These are phyloP conservation scores for Abscondita cerata DNA, from an alignment of 2,888 invertebrate genomes.

Conservation along the genomic window DNA sequence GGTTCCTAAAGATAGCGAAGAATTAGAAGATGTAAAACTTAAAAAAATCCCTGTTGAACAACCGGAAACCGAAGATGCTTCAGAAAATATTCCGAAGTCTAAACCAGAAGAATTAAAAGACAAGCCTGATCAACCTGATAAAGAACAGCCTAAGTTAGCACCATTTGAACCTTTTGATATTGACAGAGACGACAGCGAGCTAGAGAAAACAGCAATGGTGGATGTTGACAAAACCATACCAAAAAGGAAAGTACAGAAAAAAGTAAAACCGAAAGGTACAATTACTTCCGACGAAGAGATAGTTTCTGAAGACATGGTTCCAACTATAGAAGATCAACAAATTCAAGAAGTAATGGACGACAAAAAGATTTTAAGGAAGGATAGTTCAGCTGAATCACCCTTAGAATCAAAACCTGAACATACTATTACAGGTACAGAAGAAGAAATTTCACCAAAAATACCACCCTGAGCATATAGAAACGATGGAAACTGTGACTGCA, in stretches of 20 bases:
- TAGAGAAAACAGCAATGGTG: slow-evolving; percentile 50
- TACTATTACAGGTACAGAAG: slow-evolving; percentile 20
- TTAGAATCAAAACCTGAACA: slow-evolving; percentile 43
- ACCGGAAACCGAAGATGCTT: slow-evolving; percentile 45
- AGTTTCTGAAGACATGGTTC: background rate
- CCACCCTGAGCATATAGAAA: slow-evolving; percentile 25
- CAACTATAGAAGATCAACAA: slow-evolving; percentile 36
- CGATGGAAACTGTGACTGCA: slow-evolving; percentile 16
- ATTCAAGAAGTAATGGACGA: slow-evolving; percentile 54
- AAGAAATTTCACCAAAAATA: slow-evolving; percentile 8
- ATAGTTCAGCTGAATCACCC: slow-evolving; percentile 42
- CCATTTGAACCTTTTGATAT: slow-evolving; percentile 55
- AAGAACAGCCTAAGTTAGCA: slow-evolving; percentile 51
- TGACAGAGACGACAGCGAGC: slow-evolving; percentile 54
- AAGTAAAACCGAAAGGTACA: slow-evolving; percentile 16
- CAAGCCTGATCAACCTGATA: slow-evolving; percentile 48
- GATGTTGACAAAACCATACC: slow-evolving; percentile 23
- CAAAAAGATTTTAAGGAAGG: slow-evolving; percentile 37
- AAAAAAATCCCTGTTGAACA: slow-evolving; percentile 37
- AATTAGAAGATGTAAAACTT: slow-evolving; percentile 49
- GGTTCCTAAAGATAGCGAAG: slow-evolving; percentile 51
- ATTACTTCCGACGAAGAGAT: slow-evolving; percentile 13
- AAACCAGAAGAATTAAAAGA: slow-evolving; percentile 50
- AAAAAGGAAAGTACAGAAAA: slow-evolving; percentile 12
- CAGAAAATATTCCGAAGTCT: slow-evolving; percentile 46